Evolutionary conservation across 2,113 vertebrate species (phyloP).

Genomic region (Irena cyanogastra): DNA sequence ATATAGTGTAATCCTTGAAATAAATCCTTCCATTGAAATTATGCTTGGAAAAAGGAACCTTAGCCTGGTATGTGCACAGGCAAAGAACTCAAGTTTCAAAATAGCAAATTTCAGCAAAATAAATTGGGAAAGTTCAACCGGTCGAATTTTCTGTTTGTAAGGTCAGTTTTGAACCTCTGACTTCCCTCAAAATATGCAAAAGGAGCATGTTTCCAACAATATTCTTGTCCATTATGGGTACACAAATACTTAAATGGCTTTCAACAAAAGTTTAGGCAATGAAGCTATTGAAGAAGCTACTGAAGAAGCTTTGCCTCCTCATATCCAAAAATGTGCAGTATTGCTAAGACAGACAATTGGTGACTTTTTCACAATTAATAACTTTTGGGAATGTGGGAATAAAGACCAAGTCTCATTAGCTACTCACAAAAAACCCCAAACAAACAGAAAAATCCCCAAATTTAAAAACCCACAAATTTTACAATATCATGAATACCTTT

Average conservation of each 20-base stretch:
- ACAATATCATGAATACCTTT: background rate
- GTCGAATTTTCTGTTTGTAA: background rate
- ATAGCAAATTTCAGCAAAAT: conserved; percentile 7
- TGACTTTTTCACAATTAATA: background rate
- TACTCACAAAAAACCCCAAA: background rate
- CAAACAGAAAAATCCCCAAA: background rate
- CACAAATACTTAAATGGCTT: background rate
- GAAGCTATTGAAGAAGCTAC: background rate
- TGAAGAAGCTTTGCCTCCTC: background rate
- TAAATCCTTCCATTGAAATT: background rate
- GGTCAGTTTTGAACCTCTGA: background rate
- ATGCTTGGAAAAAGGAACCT: background rate
- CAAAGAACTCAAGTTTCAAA: background rate
- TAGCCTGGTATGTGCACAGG: background rate
- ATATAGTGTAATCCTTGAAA: background rate
- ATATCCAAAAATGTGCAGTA: background rate
- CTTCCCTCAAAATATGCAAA: background rate
- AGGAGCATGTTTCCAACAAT: background rate
- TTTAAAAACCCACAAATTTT: background rate
- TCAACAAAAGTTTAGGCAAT: background rate
- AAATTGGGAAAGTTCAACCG: background rate
- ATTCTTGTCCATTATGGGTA: background rate
- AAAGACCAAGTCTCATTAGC: background rate
- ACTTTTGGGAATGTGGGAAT: background rate
- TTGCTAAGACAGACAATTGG: background rate